phyloP scores from a whole-genome alignment of 37 sponge, comb jelly and placozoan genomes.

The Chondrosia reniformis region DNA sequence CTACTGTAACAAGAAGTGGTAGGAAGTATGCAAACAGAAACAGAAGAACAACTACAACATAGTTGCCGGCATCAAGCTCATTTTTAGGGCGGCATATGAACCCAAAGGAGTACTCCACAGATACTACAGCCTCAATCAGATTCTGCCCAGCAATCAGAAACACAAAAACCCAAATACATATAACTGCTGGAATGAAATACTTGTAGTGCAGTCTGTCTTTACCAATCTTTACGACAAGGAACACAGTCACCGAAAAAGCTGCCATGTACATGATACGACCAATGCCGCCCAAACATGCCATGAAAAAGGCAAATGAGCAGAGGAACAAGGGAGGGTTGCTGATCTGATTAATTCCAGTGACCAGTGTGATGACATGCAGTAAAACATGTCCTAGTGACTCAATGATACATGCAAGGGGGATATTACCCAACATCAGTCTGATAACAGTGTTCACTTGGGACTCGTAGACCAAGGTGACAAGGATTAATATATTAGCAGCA shows the following conservation, averaged over 20 bases:
- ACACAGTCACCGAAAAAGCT: neutral
- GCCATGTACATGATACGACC: constrained; percentile 5
- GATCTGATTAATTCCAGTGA: too few relatives aligned
- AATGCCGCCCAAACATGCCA: neutral
- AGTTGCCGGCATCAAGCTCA: neutral
- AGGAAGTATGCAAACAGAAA: neutral
- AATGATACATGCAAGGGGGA: too few relatives aligned
- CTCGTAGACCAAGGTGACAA: too few relatives aligned
- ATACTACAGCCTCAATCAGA: neutral
- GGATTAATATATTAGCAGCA: too few relatives aligned
- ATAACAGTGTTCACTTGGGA: too few relatives aligned
- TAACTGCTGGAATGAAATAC: neutral
- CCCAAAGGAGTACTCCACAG: neutral
- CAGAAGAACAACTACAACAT: neutral
- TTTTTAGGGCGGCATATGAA: neutral
- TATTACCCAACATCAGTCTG: too few relatives aligned
- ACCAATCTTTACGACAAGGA: neutral
- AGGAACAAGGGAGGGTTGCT: neutral
- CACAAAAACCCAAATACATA: neutral
- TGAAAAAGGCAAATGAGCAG: neutral
- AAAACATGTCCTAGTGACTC: too few relatives aligned
- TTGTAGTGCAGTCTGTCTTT: neutral
- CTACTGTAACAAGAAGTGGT: neutral
- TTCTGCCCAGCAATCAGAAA: neutral
- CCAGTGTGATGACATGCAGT: too few relatives aligned